Conservation (phyloP, 2,797 vertebrate genomes). For the Todus mexicanus region DNA sequence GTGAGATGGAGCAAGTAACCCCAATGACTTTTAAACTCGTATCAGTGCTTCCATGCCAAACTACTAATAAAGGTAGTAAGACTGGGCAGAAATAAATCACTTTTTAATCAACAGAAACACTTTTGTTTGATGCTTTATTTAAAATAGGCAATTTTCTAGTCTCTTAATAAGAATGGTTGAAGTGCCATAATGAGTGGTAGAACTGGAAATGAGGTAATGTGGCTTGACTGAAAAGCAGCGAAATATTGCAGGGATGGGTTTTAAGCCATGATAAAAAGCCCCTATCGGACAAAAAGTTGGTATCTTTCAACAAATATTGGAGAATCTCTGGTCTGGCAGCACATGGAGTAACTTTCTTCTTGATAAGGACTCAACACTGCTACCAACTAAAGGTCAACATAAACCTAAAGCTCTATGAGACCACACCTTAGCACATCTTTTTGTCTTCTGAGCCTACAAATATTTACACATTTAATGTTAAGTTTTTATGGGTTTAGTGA, state of each 20-base stretch:
- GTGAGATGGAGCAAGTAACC: neutral
- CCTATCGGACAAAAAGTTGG: neutral
- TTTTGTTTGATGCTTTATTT: neutral
- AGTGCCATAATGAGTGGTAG: neutral
- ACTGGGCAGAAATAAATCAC: neutral
- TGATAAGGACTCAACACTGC: neutral
- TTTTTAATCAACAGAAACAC: neutral
- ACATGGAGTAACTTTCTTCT: neutral
- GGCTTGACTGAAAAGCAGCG: neutral
- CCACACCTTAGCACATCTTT: conserved; percentile 41
- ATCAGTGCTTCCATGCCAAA: neutral
- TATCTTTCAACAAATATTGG: neutral
- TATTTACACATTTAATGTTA: conserved; percentile 43
- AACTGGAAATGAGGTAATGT: neutral
- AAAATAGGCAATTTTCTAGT: neutral
- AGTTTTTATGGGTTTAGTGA: conserved; percentile 11
- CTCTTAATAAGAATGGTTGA: neutral
- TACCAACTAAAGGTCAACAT: neutral
- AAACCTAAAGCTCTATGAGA: neutral
- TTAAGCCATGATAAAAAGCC: neutral
- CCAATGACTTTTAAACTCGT: neutral
- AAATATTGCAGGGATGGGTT: neutral
- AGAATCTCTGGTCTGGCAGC: neutral
- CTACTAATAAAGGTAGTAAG: neutral
- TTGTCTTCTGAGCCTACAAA: conserved; percentile 39